Evolutionary conservation across 2,113 vertebrate species (phyloP).

Genomic region (Bungarus multicinctus): DNA sequence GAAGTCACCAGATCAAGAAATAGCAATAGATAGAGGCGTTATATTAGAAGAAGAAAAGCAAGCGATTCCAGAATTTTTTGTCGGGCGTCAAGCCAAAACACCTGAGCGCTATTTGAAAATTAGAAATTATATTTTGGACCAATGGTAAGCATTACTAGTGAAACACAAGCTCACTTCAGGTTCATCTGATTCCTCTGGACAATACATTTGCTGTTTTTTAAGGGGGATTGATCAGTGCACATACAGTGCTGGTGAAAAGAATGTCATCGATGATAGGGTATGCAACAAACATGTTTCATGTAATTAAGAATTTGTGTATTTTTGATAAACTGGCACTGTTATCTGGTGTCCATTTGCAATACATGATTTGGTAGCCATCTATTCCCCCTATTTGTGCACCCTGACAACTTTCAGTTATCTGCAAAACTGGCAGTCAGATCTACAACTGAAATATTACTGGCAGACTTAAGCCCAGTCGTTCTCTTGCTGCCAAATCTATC

Average conservation of each 20-base stretch:
- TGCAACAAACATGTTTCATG: neutral
- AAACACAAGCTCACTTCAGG: neutral
- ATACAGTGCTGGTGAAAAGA: neutral
- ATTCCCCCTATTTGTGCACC: too few relatives aligned
- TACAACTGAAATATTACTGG: neutral
- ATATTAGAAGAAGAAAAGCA: conserved; percentile 95
- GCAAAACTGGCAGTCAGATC: neutral
- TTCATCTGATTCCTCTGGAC: neutral
- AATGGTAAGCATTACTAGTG: conserved; percentile 77
- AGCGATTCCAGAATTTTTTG: conserved; percentile 96
- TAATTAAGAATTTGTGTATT: neutral
- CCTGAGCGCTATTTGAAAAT: conserved; percentile 97
- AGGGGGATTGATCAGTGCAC: neutral
- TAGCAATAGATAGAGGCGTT: conserved; percentile 77
- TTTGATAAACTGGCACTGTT: neutral
- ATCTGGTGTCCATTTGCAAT: neutral
- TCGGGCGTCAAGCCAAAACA: conserved; percentile 93
- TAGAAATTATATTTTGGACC: conserved; percentile 96
- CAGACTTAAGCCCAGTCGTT: neutral
- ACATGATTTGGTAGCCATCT: neutral
- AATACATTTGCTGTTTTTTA: neutral
- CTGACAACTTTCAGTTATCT: neutral
- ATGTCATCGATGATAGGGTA: neutral
- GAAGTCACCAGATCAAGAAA: conserved; percentile 88
- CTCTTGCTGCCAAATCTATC: neutral